phyloP scores from a whole-genome alignment of 2,888 invertebrate genomes.

The Micropterix aruncella region DNA sequence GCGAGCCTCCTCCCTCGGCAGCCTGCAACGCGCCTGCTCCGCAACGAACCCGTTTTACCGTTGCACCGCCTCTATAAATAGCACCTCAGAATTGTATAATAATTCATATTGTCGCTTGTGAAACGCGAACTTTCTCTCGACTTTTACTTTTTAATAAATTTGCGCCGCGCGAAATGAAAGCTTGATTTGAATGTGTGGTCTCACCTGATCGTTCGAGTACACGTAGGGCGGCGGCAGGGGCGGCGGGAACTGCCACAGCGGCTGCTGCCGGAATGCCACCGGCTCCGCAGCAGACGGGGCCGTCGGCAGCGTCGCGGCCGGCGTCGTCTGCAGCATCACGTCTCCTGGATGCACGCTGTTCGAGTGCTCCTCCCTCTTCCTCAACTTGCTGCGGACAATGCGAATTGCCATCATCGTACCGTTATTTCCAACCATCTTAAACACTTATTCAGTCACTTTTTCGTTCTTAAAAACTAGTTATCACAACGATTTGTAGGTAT shows the following conservation, averaged over 20 bases:
- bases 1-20: too few relatives aligned
- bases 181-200: constrained; percentile 17
- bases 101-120: too few relatives aligned
- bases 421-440: constrained; percentile 72
- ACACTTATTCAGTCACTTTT: constrained; percentile 19
- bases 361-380: constrained; percentile 70
- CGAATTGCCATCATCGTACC: constrained; percentile 79
- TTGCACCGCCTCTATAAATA: too few relatives aligned
- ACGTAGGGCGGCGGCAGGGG: constrained; percentile 65
- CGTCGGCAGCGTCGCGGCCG: constrained; percentile 26
- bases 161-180: too few relatives aligned
- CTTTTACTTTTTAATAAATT: not conserved
- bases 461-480: constrained; percentile 14
- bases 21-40: too few relatives aligned
- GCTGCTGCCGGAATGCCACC: constrained; percentile 50
- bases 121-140: not conserved
- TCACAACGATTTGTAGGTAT: constrained; percentile 30
- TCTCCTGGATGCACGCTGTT: constrained; percentile 55
- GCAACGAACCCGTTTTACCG: too few relatives aligned
- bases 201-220: constrained; percentile 69
- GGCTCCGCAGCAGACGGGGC: constrained; percentile 31
- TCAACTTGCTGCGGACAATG: constrained; percentile 82
- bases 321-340: constrained; percentile 45
- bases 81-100: too few relatives aligned
- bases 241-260: constrained; percentile 75